Base-by-base conservation (phyloP, 2,888 invertebrate species). In the Epirrita christyi region DNA sequence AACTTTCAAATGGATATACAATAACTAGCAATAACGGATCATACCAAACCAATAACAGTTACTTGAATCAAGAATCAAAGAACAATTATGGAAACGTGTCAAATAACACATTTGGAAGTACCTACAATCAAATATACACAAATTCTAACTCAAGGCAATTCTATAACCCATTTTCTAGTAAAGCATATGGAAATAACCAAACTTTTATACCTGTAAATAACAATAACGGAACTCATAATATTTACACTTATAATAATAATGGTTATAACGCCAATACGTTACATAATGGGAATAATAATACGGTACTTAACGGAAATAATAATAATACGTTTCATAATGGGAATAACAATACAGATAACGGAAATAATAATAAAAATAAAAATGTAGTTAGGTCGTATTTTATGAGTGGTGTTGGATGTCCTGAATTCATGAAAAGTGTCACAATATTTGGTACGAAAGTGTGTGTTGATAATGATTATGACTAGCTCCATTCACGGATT, bases 351-450 rank as follows among this genome's bases (percentile, higher is more conserved):
- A 40, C 32, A 7, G 8, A 52, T 38, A 51, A 53, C 43, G 38
- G 10, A 28, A 49, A 51, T 51, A 46, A 51, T 48, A 46, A 56
- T 29, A 41, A 37, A 50, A 28, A 43, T 27, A 42, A 55, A 0
- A 67, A 58, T 36, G 4, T 15, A 52, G 56, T 34, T 0, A 5
- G 0, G 4, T 9, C 0, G 15, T 37, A 0, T 64, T 70, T 70
- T 1, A 56, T 77, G 6, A 67, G 59, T 21, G 41, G 64, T 28
- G 27, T 71, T 2, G 43, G 58, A 0, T 80, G 80, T 27, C 74
- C 80, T 0, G 9, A 50, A 0, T 67, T 41, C 9, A 44, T 49
- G 41, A 66, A 7, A 34, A 45, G 29, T 14, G 32, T 64, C 0
- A 58, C 66, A 0, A 29, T 68, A 0, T 43, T 43, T 11, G 60